phyloP scores from a whole-genome alignment of 92 coral and sea anemone species.

The Heteractis magnifica region DNA sequence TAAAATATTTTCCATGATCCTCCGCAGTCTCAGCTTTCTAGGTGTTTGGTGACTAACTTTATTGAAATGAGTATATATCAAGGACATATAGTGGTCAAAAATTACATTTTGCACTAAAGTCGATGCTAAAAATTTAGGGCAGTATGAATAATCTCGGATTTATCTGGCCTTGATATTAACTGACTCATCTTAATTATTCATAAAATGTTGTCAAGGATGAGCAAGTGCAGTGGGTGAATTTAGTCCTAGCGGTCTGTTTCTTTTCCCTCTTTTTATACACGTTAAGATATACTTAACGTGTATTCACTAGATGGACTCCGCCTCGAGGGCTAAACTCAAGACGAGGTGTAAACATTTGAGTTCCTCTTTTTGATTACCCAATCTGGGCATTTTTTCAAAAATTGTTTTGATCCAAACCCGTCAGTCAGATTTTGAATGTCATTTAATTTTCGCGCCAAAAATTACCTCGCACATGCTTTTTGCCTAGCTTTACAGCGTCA shows the following conservation, averaged over 20 bases:
- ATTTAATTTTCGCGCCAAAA: conserved; percentile 4
- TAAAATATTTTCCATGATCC: no score
- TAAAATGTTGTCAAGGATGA: neutral
- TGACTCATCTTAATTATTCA: neutral
- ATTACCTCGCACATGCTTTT: neutral
- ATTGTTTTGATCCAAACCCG: neutral
- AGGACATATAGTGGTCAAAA: neutral
- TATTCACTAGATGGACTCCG: neutral
- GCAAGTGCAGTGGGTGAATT: neutral
- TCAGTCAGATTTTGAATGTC: neutral
- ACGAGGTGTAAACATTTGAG: neutral
- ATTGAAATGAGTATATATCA: no score
- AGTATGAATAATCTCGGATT: neutral
- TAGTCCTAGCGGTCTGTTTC: neutral
- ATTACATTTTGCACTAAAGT: neutral
- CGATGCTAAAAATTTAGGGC: neutral
- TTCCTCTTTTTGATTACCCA: neutral
- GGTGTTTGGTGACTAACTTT: no score
- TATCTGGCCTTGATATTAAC: neutral
- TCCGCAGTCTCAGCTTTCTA: no score
- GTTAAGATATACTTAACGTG: neutral
- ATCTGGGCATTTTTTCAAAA: neutral
- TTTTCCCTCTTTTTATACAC: neutral
- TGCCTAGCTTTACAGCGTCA: neutral
- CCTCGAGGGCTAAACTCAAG: neutral